Base-by-base conservation (phyloP, 1,140 invertebrate genomes). In the Aphis craccivora region DNA sequence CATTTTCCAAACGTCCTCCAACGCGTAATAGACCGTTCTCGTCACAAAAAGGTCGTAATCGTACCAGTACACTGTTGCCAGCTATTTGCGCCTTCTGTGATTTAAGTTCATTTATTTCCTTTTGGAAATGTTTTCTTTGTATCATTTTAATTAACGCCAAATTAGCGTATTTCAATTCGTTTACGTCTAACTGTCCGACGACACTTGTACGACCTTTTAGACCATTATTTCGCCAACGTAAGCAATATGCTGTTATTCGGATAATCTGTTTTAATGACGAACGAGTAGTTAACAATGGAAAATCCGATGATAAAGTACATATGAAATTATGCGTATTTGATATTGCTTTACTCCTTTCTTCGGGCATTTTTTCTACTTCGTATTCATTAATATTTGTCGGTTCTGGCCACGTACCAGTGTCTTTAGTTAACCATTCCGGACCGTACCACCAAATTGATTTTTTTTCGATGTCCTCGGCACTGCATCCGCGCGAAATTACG, bases 401-500 rank as follows among this genome's bases (percentile, higher is more conserved):
- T 30, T 60, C 14, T 3, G 55, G 30, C 76, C 35, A 81, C 18
- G 8, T 37, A 45, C 45, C 23, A 11, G 76, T 2, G 55, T 60
- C 55, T 60, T 60, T 60, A 37, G 2, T 37, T 37, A 60, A 11
- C 30, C 90, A 91, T 22, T 40, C 0, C 18, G 94, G 94, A 0
- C 94, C 94, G 0, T 0, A 37, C 91, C 92, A 94, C 94, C 94
- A 94, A 43, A 94, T 14, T 14, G 55, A 60, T 30, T 60, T 60
- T 14, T 67, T 23, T 83, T 30, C 48, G 87, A 60, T 53, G 83
- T 84, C 9, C 83, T 88, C 4, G 51, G 94, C 94, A 23, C 83
- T n/a, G 8, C 94, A n/a, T 22, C 94, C 95, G 1, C 94, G 87
- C 25, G 94, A 94, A 20, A 94, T 94, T n/a, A 94, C 84, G 88